phyloP scores from a whole-genome alignment of 2,888 invertebrate species.

The Punctoribates punctum region DNA sequence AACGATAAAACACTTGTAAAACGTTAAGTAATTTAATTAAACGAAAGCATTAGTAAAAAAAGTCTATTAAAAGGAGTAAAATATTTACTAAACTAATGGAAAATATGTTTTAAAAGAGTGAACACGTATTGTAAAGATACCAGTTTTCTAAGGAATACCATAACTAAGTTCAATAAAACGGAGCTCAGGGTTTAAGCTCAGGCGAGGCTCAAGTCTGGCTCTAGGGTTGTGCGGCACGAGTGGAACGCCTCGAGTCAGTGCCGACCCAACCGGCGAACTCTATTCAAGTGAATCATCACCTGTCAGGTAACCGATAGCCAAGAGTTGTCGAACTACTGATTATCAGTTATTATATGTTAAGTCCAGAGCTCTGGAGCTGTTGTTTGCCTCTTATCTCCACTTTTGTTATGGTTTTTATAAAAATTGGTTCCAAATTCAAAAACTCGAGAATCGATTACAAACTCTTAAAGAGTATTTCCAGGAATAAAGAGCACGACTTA shows the following conservation, averaged over 20 bases:
- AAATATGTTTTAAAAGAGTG: constrained; percentile 1
- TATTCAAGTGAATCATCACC: constrained; percentile 10
- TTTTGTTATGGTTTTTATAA: too few species aligned
- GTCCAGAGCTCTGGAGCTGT: too few species aligned
- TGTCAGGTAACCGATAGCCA: too few species aligned
- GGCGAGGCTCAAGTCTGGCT: neutral
- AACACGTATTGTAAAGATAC: neutral
- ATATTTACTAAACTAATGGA: neutral
- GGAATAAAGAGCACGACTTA: too few species aligned
- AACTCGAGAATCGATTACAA: too few species aligned
- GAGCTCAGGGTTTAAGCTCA: neutral
- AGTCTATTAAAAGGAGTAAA: neutral
- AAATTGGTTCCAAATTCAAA: too few species aligned
- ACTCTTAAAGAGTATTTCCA: too few species aligned
- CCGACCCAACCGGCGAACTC: neutral
- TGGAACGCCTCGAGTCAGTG: neutral
- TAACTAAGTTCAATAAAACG: neutral
- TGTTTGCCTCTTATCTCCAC: too few species aligned
- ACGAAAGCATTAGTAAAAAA: neutral
- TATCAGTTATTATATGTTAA: too few species aligned
- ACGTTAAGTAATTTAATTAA: neutral
- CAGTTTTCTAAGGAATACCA: neutral
- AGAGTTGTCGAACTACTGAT: too few species aligned
- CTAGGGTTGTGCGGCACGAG: neutral
- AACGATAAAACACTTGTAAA: neutral